Evolutionary conservation across 35 echinoderm and acorn worm species (phyloP), one percentile per base, ranked within the genome.

Genomic region (Lytechinus pictus): DNA sequence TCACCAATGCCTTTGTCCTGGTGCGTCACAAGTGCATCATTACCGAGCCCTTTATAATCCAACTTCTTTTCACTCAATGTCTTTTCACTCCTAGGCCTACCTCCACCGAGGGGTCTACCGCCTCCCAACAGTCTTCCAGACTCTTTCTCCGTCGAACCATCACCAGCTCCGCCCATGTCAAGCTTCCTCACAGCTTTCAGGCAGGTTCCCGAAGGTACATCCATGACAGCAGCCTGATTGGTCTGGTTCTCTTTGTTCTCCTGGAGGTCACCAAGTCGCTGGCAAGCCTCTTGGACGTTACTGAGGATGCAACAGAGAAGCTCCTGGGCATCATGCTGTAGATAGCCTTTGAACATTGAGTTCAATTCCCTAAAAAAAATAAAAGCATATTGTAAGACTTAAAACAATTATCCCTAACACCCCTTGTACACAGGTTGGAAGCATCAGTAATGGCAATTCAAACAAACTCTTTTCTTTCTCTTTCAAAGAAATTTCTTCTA

Each of bases 311-410:
- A 98, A 86, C 98, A 97, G 10, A 99, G 97, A 13, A 99, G 87
- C 89, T 99, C 98, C 86, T 99, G 98, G 27, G 98, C 97, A 94
- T 99, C 98, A 95, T 99, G 98, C 66, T 99, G 98, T 12, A 99
- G 94, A 94, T 97, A 99, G 87, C 98, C 98, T 92, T 98, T 95
- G 95, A 99, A 99, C 98, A 99, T 99, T 52, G 98, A 97, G 54
- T 99, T 99, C n/a, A 99, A 54, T 21, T 94, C 94, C 87, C 98
- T 99, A 89, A 3, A 96, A 72, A 27, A 90, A 6, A 29, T 52
- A 54, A 29, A 14, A 90, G 88, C 7, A 24, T 79, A 58, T 58
- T 58, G 0, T 13, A 58, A 13, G 56, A 2, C 56, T 11, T 58
- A 72, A 5, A 13, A 72, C 14, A 72, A 79, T 24, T 7, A 5